A percentile compares a stretch with the other conserved stretches of the same genome.
phyloP scores from a whole-genome alignment of 2,113 vertebrate species.

The Struthio camelus region DNA sequence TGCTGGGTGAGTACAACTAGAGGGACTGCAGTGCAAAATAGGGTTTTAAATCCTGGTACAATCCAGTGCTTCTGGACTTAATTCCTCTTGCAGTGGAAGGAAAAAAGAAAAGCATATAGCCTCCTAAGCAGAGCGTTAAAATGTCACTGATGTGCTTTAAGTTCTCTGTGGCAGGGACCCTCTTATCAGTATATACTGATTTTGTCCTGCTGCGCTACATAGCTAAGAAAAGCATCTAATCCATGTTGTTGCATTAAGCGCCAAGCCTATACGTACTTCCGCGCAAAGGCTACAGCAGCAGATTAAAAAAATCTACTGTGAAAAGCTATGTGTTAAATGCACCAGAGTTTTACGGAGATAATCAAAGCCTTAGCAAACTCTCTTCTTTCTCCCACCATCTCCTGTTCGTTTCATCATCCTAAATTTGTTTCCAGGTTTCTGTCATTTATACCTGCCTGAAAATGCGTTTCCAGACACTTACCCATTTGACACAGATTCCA shows the following conservation, averaged over 20 bases:
- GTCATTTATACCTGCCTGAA: conserved; percentile 80
- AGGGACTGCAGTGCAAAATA: accelerated
- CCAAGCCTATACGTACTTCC: neutral
- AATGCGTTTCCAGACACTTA: conserved; percentile 76
- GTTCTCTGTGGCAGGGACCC: neutral
- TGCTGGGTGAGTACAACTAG: conserved; percentile 76
- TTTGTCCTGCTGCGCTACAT: neutral
- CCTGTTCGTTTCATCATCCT: neutral
- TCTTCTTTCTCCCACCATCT: neutral
- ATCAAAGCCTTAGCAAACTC: neutral
- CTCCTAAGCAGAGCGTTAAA: neutral
- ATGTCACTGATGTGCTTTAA: accelerated
- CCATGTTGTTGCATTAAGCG: neutral
- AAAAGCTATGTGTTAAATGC: neutral
- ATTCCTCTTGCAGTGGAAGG: neutral
- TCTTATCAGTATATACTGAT: neutral
- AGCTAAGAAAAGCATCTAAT: neutral
- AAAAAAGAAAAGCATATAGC: neutral
- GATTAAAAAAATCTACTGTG: neutral
- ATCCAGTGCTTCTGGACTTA: neutral
- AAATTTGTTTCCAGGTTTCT: conserved; percentile 75
- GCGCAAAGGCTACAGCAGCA: neutral
- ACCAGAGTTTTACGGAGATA: accelerated
- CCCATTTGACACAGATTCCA: conserved; percentile 75
- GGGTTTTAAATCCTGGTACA: neutral